Conservation (phyloP, 2,888 invertebrate genomes). For the Zygothrica quintamaculata region DNA sequence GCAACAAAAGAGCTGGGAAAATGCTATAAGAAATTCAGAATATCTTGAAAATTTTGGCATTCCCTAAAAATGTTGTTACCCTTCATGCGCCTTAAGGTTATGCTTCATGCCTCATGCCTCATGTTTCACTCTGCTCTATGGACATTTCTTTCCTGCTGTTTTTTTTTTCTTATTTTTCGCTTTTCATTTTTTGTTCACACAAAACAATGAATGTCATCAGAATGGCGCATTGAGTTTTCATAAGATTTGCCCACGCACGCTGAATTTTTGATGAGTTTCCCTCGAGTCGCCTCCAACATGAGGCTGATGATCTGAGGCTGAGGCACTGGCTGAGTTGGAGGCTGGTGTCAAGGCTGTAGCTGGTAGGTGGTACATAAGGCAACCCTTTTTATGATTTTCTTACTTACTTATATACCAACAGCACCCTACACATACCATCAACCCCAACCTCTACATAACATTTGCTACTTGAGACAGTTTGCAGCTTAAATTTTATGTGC, state of each 20-base stretch:
- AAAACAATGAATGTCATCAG: slow-evolving; percentile 79
- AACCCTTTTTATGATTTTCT: slow-evolving; percentile 49
- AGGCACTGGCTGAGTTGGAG: no score
- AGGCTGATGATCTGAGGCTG: slow-evolving; percentile 1
- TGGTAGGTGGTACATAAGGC: no score
- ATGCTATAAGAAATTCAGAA: slow-evolving; percentile 28
- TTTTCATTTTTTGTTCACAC: no score
- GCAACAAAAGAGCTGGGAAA: slow-evolving; percentile 21
- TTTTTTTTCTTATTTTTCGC: no score
- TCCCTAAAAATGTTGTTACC: slow-evolving; percentile 49
- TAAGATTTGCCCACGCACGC: slow-evolving; percentile 69
- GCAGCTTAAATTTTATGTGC: no score
- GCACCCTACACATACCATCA: no score
- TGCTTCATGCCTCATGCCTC: no score
- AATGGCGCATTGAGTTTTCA: slow-evolving; percentile 73
- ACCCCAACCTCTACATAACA: no score
- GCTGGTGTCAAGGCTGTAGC: no score
- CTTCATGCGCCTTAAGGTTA: no score
- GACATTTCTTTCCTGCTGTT: no score
- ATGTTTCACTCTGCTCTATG: slow-evolving; percentile 46
- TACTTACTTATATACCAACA: neutral
- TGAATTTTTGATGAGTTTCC: slow-evolving; percentile 71
- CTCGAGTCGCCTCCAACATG: slow-evolving; percentile 34
- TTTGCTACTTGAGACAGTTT: no score
- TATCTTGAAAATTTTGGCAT: slow-evolving; percentile 48